Conservation (phyloP, 2,888 invertebrate genomes). For the Oasisia sp. region DNA sequence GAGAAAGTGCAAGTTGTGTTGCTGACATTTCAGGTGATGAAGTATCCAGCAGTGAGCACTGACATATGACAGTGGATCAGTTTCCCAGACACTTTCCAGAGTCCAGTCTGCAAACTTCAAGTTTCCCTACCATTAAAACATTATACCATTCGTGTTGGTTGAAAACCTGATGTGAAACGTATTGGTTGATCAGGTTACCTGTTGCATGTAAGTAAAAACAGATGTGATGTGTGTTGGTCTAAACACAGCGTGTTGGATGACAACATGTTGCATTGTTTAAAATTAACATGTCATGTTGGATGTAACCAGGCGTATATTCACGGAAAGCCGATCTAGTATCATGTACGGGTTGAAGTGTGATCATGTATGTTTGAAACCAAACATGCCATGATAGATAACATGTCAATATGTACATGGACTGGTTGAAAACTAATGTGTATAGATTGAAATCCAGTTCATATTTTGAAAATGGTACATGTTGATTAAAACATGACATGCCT, state of each 20-base stretch:
- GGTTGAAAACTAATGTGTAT: not conserved
- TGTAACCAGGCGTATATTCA: not conserved
- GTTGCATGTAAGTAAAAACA: not conserved
- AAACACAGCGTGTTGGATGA: not conserved
- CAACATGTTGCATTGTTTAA: not conserved
- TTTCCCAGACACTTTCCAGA: not conserved
- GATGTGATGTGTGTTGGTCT: not conserved
- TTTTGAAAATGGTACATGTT: not conserved
- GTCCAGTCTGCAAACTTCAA: constrained; percentile 26
- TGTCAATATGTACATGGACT: not conserved
- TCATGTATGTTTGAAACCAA: not conserved
- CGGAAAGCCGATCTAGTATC: too few relatives aligned
- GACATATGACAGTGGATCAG: not conserved
- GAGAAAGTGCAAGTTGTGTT: not conserved
- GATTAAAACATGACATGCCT: not conserved
- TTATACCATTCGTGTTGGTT: not conserved
- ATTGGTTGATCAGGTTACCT: not conserved
- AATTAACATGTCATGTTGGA: not conserved
- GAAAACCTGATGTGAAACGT: not conserved
- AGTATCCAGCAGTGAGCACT: not conserved
- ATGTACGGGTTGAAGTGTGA: not conserved
- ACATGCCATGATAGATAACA: not conserved
- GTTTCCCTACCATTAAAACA: not conserved
- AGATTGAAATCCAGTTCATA: not conserved
- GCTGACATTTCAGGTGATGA: not conserved